Conservation (phyloP, 2,888 invertebrate genomes). For the Opisthograptis luteolata region DNA sequence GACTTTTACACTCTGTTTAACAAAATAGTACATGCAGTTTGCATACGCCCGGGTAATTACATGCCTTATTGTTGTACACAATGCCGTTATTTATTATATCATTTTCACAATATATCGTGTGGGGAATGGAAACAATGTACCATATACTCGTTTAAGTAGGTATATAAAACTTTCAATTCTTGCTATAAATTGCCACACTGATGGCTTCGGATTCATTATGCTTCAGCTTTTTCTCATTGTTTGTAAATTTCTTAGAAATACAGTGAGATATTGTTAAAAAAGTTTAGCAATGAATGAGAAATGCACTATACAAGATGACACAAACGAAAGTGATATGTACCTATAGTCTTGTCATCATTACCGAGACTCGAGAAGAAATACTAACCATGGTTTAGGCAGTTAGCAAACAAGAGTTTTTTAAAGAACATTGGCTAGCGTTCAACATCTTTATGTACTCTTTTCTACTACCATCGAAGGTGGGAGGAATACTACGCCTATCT, state of each 20-base stretch:
- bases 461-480: no score
- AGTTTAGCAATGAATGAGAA: no score
- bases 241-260: constrained; percentile 6
- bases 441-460: no score
- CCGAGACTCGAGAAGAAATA: no score
- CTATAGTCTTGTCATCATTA: no score
- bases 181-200: constrained; percentile 30
- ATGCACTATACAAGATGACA: no score
- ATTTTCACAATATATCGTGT: constrained; percentile 61
- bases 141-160: no score
- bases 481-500: no score
- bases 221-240: constrained; percentile 6
- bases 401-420: no score
- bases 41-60: constrained; percentile 57
- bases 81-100: constrained; percentile 60
- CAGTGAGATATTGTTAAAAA: background rate
- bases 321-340: no score
- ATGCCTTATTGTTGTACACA: constrained; percentile 60
- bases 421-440: no score
- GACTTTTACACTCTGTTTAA: constrained; percentile 74
- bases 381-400: no score
- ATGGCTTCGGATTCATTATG: constrained; percentile 6
- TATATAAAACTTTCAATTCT: constrained; percentile 26
- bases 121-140: constrained; percentile 54
- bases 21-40: constrained; percentile 55